phyloP scores from a whole-genome alignment of 2,888 invertebrate genomes.

The Koerneria pararmatus region DNA sequence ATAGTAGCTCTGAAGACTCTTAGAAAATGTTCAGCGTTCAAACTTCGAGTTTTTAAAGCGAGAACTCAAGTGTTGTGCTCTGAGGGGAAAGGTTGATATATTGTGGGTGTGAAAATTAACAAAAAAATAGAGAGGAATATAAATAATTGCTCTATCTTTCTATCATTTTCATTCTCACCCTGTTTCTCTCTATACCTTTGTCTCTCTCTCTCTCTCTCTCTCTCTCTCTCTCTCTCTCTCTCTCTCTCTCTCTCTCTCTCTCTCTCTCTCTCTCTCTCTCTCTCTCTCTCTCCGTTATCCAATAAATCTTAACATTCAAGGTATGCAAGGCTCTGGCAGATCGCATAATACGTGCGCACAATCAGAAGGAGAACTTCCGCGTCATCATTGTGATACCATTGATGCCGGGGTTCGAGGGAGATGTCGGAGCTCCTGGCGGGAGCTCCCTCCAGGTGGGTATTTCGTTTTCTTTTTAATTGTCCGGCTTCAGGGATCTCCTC shows the following conservation, averaged over 20 bases:
- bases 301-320: neutral
- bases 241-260: neutral
- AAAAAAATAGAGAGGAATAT: no score
- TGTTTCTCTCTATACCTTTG: constrained; percentile 55
- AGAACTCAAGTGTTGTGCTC: no score
- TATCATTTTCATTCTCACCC: no score
- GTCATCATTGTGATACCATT: constrained; percentile 59
- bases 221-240: neutral
- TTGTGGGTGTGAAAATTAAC: no score
- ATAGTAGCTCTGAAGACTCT: no score
- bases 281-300: neutral
- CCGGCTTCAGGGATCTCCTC: no score
- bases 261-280: constrained; percentile 1
- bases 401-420: constrained; percentile 63
- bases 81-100: no score
- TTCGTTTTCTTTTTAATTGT: neutral
- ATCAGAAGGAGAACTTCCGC: constrained; percentile 56
- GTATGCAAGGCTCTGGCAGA: no score
- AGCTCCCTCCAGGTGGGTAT: constrained; percentile 29
- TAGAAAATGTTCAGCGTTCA: no score
- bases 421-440: constrained; percentile 72
- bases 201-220: neutral
- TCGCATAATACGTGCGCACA: constrained; percentile 16
- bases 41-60: no score
- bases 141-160: no score